Base-by-base conservation (phyloP, 2,113 vertebrate genomes). In the Martes martes region DNA sequence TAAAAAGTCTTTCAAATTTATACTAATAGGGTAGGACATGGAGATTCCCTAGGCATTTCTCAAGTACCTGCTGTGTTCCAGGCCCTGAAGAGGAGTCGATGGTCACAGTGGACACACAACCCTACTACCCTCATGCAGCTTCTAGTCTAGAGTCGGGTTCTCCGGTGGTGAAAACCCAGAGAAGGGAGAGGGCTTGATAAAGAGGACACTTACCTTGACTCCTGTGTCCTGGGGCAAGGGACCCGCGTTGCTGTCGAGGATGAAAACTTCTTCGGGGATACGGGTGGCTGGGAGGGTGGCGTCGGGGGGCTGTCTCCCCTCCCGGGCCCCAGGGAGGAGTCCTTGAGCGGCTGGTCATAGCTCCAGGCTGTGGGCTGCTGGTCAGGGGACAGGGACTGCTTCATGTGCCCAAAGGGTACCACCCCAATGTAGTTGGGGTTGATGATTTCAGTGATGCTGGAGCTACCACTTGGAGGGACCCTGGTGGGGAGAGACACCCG, bases 371-470 rank as follows among this genome's bases (percentile, higher is more conserved):
- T 95, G 76, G 96, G 90, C 14, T 97, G 94, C 73, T 98, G 99
- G 57, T 99, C 99, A 0, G 98, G 91, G 86, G 98, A 98, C 67
- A 98, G 97, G 78, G 97, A 96, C 86, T 98, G 97, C 98, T 99
- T 99, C 91, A 98, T 97, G 76, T 98, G 98, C 81, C 98, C 97
- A 1, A 98, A 98, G 92, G 95, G 18, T 67, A 98, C 97, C 95
- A 99, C 50, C 4, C 99, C 99, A 98, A 99, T 99, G 98, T 99
- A 99, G 98, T 6, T 99, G 84, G 99, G 99, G 98, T 99, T 99
- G 79, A 98, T 99, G 96, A 99, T 99, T 95, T 99, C 99, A 59
- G 98, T 98, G 39, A 99, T 26, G 31, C 97, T 39, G 19, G 97
- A 94, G 50, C 97, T 89, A 69, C 97, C 90, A 9, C 97, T 93